Base-by-base conservation (phyloP, 1,140 invertebrate species). In the Hyles euphorbiae region DNA sequence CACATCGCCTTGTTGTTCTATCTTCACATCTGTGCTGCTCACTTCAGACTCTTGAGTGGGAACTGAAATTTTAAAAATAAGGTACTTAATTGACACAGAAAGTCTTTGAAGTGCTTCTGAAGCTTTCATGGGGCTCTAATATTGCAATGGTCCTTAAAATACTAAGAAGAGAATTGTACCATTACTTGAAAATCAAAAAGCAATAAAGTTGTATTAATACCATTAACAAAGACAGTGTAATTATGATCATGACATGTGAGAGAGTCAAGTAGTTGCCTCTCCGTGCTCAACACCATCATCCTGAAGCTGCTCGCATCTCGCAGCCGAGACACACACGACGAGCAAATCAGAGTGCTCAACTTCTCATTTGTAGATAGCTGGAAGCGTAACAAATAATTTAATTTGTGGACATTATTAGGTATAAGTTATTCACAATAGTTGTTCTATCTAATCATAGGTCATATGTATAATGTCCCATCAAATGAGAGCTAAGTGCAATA, bases 311-410 rank as follows among this genome's bases (percentile, higher is more conserved):
- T 74, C 0, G 83, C 80, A 12, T 83, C 76, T n/a, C 68, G 57
- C 0, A 86, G 60, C 0, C 67, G 61, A 3, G 71, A 65, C 2
- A 86, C 60, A 11, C 83, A 86, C 8, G 72, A 70, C 5, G 47
- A 52, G 53, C 83, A 86, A 58, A 86, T 83, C 8, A 84, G 53
- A 2, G 65, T 61, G 33, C 68, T 74, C 0, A 81, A n/a, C 3
- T 63, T 58, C 4, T 61, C 59, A n/a, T 77, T 73, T 46, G 73
- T 83, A 12, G 81, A 83, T 58, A 86, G 32, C 81, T 86, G 68
- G 22, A 75, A 74, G 22, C 2, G 22, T 22, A 22, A 22, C 2
- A 22, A 22, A 22, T 22, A 22, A 22, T 22, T 22, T 22, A 1
- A 22, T 22, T 22, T 22, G 22, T 22, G 1, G 2, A 22, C 22